Evolutionary conservation across 2,113 vertebrate genomes (phyloP).

Genomic region (Acrocephalus kingi): DNA sequence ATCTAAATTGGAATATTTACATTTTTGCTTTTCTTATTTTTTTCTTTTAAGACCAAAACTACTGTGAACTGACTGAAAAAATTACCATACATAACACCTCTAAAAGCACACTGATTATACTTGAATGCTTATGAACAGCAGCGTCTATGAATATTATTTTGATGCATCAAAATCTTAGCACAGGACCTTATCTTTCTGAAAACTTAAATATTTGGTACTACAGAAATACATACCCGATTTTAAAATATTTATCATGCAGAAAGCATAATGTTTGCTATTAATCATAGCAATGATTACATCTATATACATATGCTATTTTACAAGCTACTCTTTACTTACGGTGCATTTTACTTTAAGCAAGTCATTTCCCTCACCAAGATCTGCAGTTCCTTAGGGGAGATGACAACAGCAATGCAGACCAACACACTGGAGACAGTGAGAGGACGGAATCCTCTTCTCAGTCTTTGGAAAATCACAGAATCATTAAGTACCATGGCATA

Average conservation of each 20-base stretch:
- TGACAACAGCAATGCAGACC: neutral
- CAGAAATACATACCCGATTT: neutral
- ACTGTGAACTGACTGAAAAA: neutral
- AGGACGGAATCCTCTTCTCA: neutral
- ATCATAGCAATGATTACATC: neutral
- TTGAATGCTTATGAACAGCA: neutral
- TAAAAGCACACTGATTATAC: neutral
- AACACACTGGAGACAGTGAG: neutral
- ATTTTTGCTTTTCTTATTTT: neutral
- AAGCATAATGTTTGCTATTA: neutral
- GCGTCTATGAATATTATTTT: neutral
- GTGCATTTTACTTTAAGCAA: neutral
- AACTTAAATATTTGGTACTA: neutral
- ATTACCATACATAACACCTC: neutral
- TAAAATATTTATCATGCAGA: neutral
- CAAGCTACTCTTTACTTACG: neutral
- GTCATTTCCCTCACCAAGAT: neutral
- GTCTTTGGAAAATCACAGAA: neutral
- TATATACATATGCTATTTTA: neutral
- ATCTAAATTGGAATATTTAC: neutral
- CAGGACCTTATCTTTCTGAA: neutral
- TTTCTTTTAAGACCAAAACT: neutral
- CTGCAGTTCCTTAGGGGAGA: neutral
- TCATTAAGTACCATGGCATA: neutral
- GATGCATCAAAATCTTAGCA: neutral